Evolutionary conservation across 2,888 invertebrate species (phyloP).

Genomic region (Sialis fuliginosa): DNA sequence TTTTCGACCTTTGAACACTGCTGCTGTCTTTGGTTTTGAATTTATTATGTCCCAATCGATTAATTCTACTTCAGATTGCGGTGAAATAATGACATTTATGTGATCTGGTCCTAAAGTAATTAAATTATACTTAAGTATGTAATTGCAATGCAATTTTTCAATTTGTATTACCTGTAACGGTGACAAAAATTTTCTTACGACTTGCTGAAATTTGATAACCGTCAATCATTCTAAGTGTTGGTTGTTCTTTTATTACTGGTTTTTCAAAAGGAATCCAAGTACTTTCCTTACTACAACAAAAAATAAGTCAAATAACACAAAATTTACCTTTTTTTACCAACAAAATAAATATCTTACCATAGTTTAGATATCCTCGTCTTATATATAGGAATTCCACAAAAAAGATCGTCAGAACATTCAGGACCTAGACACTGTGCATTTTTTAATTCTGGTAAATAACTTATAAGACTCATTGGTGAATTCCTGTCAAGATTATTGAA

Average conservation of each 20-base stretch:
- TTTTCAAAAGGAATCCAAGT: slow-evolving; percentile 18
- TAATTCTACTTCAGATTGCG: background rate
- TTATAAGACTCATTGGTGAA: slow-evolving; percentile 17
- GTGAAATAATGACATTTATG: background rate
- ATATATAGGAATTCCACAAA: slow-evolving; percentile 20
- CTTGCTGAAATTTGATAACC: background rate
- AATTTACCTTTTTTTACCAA: background rate
- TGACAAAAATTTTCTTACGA: background rate
- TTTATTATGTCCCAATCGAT: background rate
- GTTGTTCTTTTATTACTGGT: background rate
- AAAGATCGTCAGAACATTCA: slow-evolving; percentile 13
- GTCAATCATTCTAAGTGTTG: background rate
- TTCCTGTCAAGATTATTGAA: slow-evolving; percentile 21
- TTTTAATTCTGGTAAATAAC: slow-evolving; percentile 12
- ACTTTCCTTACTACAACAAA: slow-evolving; percentile 15
- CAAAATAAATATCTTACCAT: slow-evolving; percentile 14
- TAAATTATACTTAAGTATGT: background rate
- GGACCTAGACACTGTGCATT: slow-evolving; percentile 9
- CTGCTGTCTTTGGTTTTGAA: slow-evolving; percentile 5
- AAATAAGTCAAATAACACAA: no score
- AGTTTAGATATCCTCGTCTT: slow-evolving; percentile 16
- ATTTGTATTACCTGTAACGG: background rate
- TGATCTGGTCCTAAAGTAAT: background rate
- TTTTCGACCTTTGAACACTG: slow-evolving; percentile 15
- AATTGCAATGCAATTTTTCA: background rate